Base-by-base conservation (phyloP, 2,113 vertebrate species). In the Corydoras sp. region DNA sequence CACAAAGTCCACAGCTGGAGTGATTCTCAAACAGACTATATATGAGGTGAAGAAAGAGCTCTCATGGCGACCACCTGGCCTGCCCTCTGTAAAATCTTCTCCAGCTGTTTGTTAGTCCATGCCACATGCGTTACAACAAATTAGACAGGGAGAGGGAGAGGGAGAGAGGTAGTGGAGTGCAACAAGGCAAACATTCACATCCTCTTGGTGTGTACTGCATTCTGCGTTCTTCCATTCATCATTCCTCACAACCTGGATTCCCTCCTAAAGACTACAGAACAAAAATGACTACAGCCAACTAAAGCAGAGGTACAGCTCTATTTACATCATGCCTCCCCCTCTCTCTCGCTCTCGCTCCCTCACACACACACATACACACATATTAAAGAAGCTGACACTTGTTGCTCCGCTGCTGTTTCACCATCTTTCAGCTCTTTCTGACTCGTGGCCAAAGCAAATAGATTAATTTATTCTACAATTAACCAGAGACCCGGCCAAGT, bases 381-480 rank as follows among this genome's bases (percentile, higher is more conserved):
- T 43, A 18, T 65, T 59, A 56, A 60, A n/a, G 69, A 32, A 32
- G 63, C 29, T 9, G 30, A 66, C 58, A 64, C 43, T 30, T 74
- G 4, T 56, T 56, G 13, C 69, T 13, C 15, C 8, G 69, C 61
- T 69, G 65, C 62, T 51, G 56, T 5, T 62, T 64, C 11, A 62
- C 69, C 59, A 12, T 65, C 68, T 69, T 63, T 31, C 62, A 49
- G 54, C 59, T 74, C 62, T 66, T 62, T 68, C 72, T 75, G 67
- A 75, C 64, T 67, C 55, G 14, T 64, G 63, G 75, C 76, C 69
- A 77, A 79, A 59, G 66, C 61, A 80, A 82, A 78, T 66, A 64
- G 58, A 15, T 58, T 63, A 15, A 75, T 81, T 77, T 78, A 80
- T 73, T 72, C 74, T 63, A 75, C 74, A 81, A 83, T 80, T 79